These are phyloP conservation scores for Caenorhabditis panamensis DNA, from an alignment of 2,888 invertebrate species.

Conservation along the genomic window DNA sequence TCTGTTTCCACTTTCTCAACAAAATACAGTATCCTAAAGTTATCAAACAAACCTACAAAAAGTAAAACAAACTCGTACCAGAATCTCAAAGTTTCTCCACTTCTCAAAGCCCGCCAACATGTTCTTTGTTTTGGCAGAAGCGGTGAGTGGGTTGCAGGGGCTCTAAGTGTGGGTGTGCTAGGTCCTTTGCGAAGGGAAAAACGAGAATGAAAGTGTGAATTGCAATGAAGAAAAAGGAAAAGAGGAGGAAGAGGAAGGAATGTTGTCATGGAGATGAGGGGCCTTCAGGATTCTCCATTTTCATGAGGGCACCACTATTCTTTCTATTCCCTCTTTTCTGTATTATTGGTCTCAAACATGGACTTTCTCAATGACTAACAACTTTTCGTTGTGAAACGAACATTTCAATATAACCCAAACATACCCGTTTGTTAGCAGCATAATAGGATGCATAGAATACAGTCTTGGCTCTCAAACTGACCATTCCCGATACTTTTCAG, in stretches of 20 bases:
- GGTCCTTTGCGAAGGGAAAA: neutral
- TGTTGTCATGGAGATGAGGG: constrained; percentile 33
- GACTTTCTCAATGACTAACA: too few species aligned
- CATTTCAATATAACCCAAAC: neutral
- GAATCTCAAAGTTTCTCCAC: constrained; percentile 4
- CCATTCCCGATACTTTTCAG: neutral
- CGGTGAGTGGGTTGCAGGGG: neutral
- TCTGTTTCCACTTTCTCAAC: too few species aligned
- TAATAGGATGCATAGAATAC: constrained; percentile 65
- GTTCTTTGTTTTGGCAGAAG: constrained; percentile 1
- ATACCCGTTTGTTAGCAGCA: constrained; percentile 61
- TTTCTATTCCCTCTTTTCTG: too few species aligned
- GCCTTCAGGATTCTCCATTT: constrained; percentile 9
- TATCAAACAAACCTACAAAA: too few species aligned
- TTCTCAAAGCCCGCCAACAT: neutral
- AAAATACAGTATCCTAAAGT: too few species aligned
- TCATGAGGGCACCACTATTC: too few species aligned
- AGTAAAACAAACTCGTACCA: neutral
- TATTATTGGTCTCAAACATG: too few species aligned
- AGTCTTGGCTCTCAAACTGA: constrained; percentile 4
- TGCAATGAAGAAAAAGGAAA: constrained; percentile 17
- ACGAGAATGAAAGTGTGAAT: constrained; percentile 27
- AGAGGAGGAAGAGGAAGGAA: constrained; percentile 4
- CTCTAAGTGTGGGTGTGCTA: neutral
- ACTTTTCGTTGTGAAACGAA: too few species aligned